Base-by-base conservation (phyloP, 2,888 invertebrate species). In the Sinopyrophorus schimmeli region DNA sequence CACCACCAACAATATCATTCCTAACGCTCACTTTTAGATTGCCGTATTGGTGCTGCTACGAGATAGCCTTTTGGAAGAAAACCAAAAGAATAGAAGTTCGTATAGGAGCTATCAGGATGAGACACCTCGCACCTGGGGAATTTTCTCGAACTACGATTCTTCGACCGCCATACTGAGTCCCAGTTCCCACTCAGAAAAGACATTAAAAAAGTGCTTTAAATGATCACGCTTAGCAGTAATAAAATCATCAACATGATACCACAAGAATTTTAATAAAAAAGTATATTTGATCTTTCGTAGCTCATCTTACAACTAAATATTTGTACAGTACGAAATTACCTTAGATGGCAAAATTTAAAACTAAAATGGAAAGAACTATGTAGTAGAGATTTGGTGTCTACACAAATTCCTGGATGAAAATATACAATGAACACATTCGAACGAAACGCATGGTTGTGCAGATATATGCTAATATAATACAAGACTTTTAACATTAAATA, bases 361-460 rank as follows among this genome's bases (percentile, higher is more conserved):
- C 27, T 39, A 27, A 39, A 14, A 6, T 21, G 37, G 24, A 24
- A 37, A 18, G 37, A 20, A 32, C n/a, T 35, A 24, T 16, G 20
- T 9, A 26, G 16, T 24, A 24, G 15, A 18, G n/a, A n/a, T n/a
- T 34, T 9, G 26, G 37, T 50, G 44, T 50, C 27, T 44, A 50
- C 46, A 50, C 15, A 30, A 28, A 15, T 10, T 21, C n/a, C 15
- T 24, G 32, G 14, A 46, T 34, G 40, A 16, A 23, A 35, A 34
- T 50, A 20, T 39, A 46, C 44, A 50, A 50, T 50, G 50, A 50
- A 50, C 44, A 50, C 50, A 50, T 50, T 16, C 10, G 34, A 39
- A 34, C 28, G 39, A 20, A 46, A 46, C 30, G n/a, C n/a, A n/a
- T n/a, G n/a, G n/a, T n/a, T 27, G 10, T 14, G n/a, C 9, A 15